Conservation (phyloP, 2,797 vertebrate genomes). For the Monodelphis domestica region DNA sequence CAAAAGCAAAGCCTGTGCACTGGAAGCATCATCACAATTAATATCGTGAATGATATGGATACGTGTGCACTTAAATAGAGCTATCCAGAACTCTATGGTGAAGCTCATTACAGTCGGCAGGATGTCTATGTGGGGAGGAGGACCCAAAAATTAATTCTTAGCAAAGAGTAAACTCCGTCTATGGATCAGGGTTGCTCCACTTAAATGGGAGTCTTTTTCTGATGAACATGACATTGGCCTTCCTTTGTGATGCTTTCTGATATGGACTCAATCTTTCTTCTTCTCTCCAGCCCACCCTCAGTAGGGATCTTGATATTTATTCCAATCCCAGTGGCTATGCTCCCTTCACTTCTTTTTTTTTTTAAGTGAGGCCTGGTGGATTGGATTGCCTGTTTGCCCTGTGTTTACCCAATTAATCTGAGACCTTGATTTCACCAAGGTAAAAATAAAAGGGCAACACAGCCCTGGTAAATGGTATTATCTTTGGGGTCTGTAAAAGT, state of each 20-base stretch:
- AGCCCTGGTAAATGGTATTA: slow-evolving; percentile 47
- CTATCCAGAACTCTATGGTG: slow-evolving; percentile 53
- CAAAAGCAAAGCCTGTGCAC: background rate
- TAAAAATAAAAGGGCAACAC: slow-evolving; percentile 34
- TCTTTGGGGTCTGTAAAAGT: slow-evolving; percentile 65
- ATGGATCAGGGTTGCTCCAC: slow-evolving; percentile 79
- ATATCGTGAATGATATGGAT: slow-evolving; percentile 39
- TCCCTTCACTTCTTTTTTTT: background rate
- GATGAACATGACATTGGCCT: slow-evolving; percentile 68
- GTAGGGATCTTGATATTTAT: slow-evolving; percentile 77
- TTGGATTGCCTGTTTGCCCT: slow-evolving; percentile 49
- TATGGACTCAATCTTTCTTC: slow-evolving; percentile 75
- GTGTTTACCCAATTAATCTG: slow-evolving; percentile 59
- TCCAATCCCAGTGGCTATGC: slow-evolving; percentile 62
- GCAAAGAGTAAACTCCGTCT: slow-evolving; percentile 75
- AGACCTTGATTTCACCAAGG: slow-evolving; percentile 54
- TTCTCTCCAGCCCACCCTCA: slow-evolving; percentile 69
- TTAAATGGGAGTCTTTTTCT: slow-evolving; percentile 67
- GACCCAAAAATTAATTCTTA: slow-evolving; percentile 80
- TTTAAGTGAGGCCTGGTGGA: slow-evolving; percentile 21
- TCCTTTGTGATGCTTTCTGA: slow-evolving; percentile 79
- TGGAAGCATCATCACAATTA: slow-evolving; percentile 15
- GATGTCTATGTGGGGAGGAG: slow-evolving; percentile 74
- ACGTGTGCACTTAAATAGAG: background rate
- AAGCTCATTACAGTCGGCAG: slow-evolving; percentile 66